These are phyloP conservation scores for Anticlea derivata DNA, from an alignment of 2,888 invertebrate species.

Conservation along the genomic window DNA sequence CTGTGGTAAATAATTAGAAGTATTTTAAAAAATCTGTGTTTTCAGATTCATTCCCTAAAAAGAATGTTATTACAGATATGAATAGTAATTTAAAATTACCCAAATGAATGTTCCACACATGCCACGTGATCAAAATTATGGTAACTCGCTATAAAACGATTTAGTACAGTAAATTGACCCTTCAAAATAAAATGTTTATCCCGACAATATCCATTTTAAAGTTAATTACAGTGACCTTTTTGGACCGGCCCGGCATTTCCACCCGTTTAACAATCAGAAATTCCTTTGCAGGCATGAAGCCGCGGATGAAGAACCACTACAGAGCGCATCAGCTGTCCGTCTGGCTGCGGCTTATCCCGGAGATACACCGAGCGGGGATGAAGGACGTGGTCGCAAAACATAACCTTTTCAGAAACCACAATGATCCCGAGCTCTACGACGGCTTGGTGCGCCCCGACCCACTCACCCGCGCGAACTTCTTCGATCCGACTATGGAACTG, in stretches of 20 bases:
- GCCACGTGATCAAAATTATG: too few relatives aligned
- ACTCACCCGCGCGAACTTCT: conserved; percentile 86
- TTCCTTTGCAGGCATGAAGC: conserved; percentile 91
- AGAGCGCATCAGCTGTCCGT: conserved; percentile 98
- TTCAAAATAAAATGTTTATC: conserved; percentile 43
- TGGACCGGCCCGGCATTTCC: conserved; percentile 37
- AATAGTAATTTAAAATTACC: too few relatives aligned
- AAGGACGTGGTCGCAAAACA: conserved; percentile 94
- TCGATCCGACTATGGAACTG: conserved; percentile 85
- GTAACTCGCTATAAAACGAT: too few relatives aligned
- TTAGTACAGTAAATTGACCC: background rate
- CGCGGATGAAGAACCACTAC: conserved; percentile 96
- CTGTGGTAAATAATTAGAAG: too few relatives aligned
- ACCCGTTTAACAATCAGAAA: conserved; percentile 53
- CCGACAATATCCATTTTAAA: conserved; percentile 51
- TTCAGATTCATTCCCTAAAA: too few relatives aligned
- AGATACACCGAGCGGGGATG: conserved; percentile 94
- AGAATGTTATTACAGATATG: too few relatives aligned
- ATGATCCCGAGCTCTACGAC: conserved; percentile 94
- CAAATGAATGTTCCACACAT: too few relatives aligned
- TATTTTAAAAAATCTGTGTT: too few relatives aligned
- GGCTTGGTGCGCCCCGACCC: conserved; percentile 94
- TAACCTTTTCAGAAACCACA: conserved; percentile 95
- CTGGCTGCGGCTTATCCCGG: conserved; percentile 97
- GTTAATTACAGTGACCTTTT: conserved; percentile 56